A percentile compares a stretch with the other conserved stretches of the same genome.
Conservation (phyloP, 2,797 vertebrate genomes). For the Phrynocephalus guinanensis region DNA sequence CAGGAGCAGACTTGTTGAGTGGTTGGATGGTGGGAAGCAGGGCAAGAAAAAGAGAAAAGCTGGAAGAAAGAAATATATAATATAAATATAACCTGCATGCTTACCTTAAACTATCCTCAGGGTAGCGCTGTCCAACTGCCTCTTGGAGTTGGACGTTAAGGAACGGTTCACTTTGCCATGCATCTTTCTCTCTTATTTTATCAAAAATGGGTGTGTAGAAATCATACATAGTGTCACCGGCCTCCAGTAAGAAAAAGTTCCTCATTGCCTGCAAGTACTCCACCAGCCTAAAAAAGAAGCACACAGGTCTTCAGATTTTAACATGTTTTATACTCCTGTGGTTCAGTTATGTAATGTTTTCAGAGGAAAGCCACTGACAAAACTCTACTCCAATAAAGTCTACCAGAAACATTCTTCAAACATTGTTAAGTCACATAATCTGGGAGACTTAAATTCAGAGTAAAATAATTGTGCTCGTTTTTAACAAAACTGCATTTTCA, state of each 20-base stretch:
- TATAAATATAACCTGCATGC: not conserved
- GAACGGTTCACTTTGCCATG: slow-evolving; percentile 94
- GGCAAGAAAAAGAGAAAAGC: not conserved
- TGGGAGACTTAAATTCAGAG: not conserved
- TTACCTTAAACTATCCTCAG: slow-evolving; percentile 93
- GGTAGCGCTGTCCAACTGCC: slow-evolving; percentile 92
- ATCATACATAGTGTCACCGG: slow-evolving; percentile 98
- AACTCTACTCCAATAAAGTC: not conserved
- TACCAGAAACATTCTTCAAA: not conserved
- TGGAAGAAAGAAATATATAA: not conserved
- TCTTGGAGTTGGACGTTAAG: slow-evolving; percentile 95
- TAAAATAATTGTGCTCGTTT: not conserved
- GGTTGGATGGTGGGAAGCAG: not conserved
- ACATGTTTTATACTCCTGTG: not conserved
- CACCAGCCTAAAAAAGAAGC: slow-evolving; percentile 81
- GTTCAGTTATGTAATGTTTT: not conserved
- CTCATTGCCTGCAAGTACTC: slow-evolving; percentile 98
- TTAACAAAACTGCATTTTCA: not conserved
- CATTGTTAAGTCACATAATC: not conserved
- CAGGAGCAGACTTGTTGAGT: no score
- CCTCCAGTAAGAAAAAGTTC: slow-evolving; percentile 97
- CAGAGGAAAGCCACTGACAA: not conserved
- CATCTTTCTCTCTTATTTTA: slow-evolving; percentile 95
- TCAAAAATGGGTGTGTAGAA: slow-evolving; percentile 99
- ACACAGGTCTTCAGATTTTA: slow-evolving; percentile 26